A percentile compares a stretch with the other conserved stretches of the same genome.
Evolutionary conservation across 2,888 invertebrate species (phyloP).

Genomic region (Cylindroiulus punctatus): DNA sequence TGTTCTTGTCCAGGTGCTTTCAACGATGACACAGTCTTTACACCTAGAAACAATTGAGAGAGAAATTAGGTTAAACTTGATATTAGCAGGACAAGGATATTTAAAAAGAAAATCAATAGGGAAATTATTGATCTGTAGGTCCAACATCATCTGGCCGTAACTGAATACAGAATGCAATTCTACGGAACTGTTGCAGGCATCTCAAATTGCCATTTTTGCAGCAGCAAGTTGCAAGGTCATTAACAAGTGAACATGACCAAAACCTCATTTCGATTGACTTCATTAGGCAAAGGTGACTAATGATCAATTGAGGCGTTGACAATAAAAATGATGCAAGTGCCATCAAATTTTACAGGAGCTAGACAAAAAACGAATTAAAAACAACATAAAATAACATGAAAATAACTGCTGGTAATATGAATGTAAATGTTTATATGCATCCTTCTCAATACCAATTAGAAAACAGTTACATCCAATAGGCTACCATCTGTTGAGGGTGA

Average conservation of each 20-base stretch:
- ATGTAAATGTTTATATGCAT: no score
- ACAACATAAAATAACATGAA: no score
- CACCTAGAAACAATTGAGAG: slow-evolving; percentile 46
- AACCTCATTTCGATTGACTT: background rate
- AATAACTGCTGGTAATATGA: no score
- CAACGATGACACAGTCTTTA: slow-evolving; percentile 28
- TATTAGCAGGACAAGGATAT: slow-evolving; percentile 3
- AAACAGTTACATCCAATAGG: no score
- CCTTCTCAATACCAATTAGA: no score
- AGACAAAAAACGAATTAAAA: no score
- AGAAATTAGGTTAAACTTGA: slow-evolving; percentile 37
- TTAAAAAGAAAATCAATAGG: slow-evolving; percentile 44
- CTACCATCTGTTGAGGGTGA: no score
- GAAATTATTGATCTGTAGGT: background rate
- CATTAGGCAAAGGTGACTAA: background rate
- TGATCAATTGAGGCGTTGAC: no score
- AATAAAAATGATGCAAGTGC: no score
- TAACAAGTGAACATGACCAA: background rate
- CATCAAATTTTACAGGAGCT: no score
- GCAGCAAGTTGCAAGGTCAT: background rate
- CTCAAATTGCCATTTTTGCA: background rate
- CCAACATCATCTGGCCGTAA: background rate
- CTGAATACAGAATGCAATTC: background rate
- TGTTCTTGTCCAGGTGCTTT: slow-evolving; percentile 2
- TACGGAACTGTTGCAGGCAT: background rate